Conservation (phyloP, 2,113 vertebrate genomes). For the Oxyura jamaicensis region DNA sequence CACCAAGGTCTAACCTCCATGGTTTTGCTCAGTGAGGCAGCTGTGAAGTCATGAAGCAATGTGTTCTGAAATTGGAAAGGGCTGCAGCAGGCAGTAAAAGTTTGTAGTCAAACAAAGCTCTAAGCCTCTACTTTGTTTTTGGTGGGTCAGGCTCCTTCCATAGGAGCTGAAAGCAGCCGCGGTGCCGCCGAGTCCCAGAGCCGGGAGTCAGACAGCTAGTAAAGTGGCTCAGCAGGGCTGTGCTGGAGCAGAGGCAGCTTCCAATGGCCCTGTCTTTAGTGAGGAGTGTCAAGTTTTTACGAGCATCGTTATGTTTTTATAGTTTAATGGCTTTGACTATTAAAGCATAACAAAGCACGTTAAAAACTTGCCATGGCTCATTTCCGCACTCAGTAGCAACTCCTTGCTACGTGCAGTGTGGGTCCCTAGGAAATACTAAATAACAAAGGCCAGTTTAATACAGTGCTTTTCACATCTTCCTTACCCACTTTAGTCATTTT, state of each 20-base stretch:
- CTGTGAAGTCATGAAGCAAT: background rate
- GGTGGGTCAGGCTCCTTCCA: slow-evolving; percentile 13
- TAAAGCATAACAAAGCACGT: slow-evolving; percentile 61
- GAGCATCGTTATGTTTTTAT: slow-evolving; percentile 58
- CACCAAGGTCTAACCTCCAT: background rate
- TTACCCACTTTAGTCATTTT: background rate
- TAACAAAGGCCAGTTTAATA: slow-evolving; percentile 20
- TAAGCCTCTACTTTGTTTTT: slow-evolving; percentile 35
- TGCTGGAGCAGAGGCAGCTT: slow-evolving; percentile 34
- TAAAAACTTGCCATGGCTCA: slow-evolving; percentile 43
- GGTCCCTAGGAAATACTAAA: slow-evolving; percentile 29
- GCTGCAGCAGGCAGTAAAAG: slow-evolving; percentile 48
- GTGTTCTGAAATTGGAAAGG: slow-evolving; percentile 35
- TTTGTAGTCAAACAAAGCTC: slow-evolving; percentile 22
- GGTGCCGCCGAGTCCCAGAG: slow-evolving; percentile 55
- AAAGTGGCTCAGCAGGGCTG: slow-evolving; percentile 41
- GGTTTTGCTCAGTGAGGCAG: background rate
- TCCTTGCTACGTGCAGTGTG: background rate
- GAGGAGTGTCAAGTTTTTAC: slow-evolving; percentile 64
- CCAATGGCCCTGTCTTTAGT: slow-evolving; percentile 14
- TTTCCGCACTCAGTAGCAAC: slow-evolving; percentile 49
- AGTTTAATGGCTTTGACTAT: slow-evolving; percentile 58
- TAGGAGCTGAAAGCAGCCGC: slow-evolving; percentile 3
- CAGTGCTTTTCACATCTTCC: slow-evolving; percentile 9
- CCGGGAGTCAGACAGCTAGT: slow-evolving; percentile 52